Evolutionary conservation across 1,140 invertebrate species (phyloP).

Genomic region (Hyles euphorbiae): DNA sequence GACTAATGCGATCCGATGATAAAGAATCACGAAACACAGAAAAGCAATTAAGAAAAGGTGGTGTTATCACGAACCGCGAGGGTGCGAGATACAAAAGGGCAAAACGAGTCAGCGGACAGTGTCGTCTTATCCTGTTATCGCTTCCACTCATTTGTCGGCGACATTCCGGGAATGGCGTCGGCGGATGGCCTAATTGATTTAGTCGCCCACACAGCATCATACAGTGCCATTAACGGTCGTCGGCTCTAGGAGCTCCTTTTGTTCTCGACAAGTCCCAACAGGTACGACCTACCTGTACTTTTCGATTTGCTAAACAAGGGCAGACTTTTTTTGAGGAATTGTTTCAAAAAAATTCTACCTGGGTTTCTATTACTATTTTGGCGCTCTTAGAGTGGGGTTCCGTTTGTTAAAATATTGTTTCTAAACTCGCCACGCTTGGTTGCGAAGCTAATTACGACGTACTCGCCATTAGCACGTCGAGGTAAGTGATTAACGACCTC

Average conservation of each 20-base stretch:
- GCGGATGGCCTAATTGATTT: slow-evolving; percentile 71
- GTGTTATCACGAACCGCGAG: slow-evolving; percentile 58
- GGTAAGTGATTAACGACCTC: slow-evolving; percentile 35
- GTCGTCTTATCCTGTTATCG: slow-evolving; percentile 58
- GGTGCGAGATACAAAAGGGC: slow-evolving; percentile 39
- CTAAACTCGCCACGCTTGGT: slow-evolving; percentile 16
- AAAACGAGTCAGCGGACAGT: slow-evolving; percentile 40
- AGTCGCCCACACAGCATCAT: slow-evolving; percentile 64
- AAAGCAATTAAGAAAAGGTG: slow-evolving; percentile 66
- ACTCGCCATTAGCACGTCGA: slow-evolving; percentile 32
- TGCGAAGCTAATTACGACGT: slow-evolving; percentile 31
- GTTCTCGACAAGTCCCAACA: slow-evolving; percentile 54
- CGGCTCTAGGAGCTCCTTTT: slow-evolving; percentile 63
- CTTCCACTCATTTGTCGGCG: slow-evolving; percentile 62
- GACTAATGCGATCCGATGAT: slow-evolving; percentile 56
- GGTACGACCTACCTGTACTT: slow-evolving; percentile 43
- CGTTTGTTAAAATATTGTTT: slow-evolving; percentile 8
- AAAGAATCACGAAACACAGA: slow-evolving; percentile 55
- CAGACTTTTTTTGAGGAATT: slow-evolving; percentile 31
- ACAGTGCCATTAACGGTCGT: slow-evolving; percentile 53
- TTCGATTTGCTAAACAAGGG: slow-evolving; percentile 35
- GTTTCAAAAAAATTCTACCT: slow-evolving; percentile 49
- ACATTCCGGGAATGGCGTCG: slow-evolving; percentile 70
- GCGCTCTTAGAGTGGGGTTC: slow-evolving; percentile 9
- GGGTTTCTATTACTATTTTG: slow-evolving; percentile 29